Conservation (phyloP, 2,113 vertebrate genomes). For the Scomber colias region DNA sequence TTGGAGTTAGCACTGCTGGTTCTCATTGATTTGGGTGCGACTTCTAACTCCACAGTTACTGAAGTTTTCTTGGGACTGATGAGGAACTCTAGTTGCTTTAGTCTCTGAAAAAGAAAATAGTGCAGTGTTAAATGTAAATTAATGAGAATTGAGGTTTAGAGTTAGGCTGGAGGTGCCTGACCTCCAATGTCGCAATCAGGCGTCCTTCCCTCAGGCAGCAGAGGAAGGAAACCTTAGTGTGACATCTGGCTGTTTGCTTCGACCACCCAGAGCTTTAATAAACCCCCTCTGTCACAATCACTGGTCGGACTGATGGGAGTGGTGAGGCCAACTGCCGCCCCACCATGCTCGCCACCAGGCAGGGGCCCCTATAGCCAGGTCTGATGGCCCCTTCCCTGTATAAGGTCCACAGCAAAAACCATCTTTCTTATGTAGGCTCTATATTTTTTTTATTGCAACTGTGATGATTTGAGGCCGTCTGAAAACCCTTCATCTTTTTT, state of each 20-base stretch:
- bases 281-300: constrained; percentile 89
- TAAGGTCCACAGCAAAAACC: constrained; percentile 7
- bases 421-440: constrained; percentile 6
- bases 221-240: constrained; percentile 91
- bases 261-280: constrained; percentile 87
- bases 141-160: constrained; percentile 30
- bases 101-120: not conserved
- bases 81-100: constrained; percentile 21
- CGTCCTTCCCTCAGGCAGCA: constrained; percentile 80
- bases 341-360: constrained; percentile 52
- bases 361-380: constrained; percentile 41
- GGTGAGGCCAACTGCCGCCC: constrained; percentile 79
- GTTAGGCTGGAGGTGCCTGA: constrained; percentile 68
- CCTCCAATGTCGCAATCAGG: constrained; percentile 82
- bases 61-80: not conserved
- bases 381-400: constrained; percentile 29
- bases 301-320: constrained; percentile 69
- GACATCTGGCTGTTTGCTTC: constrained; percentile 86
- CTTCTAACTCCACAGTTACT: constrained; percentile 3
- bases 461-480: constrained; percentile 17
- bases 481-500: not conserved
- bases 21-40: not conserved
- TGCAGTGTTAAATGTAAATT: constrained; percentile 9
- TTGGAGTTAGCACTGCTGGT: not conserved
- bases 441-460: constrained; percentile 11